Percentiles rank a stretch among this genome's conserved stretches.
Evolutionary conservation across 2,797 vertebrate species (phyloP).

Genomic region (Clarias pachynema): DNA sequence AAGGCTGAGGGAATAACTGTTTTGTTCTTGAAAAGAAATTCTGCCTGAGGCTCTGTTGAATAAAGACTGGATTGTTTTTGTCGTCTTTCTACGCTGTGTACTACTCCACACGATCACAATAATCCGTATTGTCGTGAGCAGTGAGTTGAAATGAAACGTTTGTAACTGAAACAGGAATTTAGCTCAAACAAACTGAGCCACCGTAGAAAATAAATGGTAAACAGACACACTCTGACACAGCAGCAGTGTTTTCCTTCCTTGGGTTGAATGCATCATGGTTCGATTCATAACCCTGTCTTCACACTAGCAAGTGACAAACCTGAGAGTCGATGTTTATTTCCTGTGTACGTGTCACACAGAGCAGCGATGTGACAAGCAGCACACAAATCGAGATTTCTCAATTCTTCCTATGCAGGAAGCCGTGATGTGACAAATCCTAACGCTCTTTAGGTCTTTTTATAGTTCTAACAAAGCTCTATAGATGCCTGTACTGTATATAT

Average conservation of each 20-base stretch:
- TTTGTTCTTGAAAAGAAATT: constrained; percentile 39
- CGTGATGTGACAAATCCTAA: not conserved
- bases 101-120: not conserved
- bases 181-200: not conserved
- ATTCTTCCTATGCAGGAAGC: not conserved
- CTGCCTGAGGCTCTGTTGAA: constrained; percentile 23
- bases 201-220: not conserved
- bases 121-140: not conserved
- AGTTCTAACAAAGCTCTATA: too few relatives aligned
- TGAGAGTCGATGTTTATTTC: not conserved
- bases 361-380: not conserved
- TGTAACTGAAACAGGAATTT: not conserved
- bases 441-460: too few relatives aligned
- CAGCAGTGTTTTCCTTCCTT: not conserved
- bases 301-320: not conserved
- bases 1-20: constrained; percentile 21
- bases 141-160: not conserved
- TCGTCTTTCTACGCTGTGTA: not conserved
- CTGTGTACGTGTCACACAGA: not conserved
- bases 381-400: not conserved
- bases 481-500: too few relatives aligned
- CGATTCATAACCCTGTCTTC: not conserved
- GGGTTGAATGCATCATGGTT: not conserved
- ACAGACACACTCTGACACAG: not conserved
- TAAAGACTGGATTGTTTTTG: not conserved